These are phyloP conservation scores for Falco punctatus DNA, from an alignment of 2,113 vertebrate genomes.

Conservation along the genomic window DNA sequence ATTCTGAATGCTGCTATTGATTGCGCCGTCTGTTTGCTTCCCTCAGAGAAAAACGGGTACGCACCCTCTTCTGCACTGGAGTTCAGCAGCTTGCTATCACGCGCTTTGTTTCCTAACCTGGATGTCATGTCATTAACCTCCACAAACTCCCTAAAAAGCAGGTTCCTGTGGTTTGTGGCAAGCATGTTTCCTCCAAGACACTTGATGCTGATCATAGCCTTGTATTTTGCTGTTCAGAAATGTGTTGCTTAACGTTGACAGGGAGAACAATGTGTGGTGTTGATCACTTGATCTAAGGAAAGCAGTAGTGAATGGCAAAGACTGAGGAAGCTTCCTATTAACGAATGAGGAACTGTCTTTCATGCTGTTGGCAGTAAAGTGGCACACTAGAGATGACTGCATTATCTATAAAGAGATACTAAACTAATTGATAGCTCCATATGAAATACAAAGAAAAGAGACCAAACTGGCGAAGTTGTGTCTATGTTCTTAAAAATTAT, in stretches of 20 bases:
- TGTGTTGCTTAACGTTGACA: not conserved
- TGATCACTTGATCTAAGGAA: not conserved
- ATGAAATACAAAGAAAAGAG: not conserved
- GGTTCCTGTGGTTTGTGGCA: not conserved
- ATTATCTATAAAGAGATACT: not conserved
- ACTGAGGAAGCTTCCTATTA: not conserved
- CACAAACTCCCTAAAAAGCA: rapidly evolving
- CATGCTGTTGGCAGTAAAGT: not conserved
- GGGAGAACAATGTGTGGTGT: not conserved
- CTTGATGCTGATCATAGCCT: not conserved
- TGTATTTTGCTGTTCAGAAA: not conserved
- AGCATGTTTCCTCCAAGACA: not conserved
- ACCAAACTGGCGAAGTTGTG: not conserved
- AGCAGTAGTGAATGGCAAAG: not conserved
- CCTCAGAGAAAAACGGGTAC: rapidly evolving
- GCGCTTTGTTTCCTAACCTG: not conserved
- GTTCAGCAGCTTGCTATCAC: not conserved
- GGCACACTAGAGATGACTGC: not conserved
- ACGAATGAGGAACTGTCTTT: not conserved
- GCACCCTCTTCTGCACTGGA: not conserved
- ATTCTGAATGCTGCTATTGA: not conserved
- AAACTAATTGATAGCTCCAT: not conserved
- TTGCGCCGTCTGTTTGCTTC: not conserved
- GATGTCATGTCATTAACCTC: not conserved
- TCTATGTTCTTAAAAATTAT: not conserved